phyloP scores from a whole-genome alignment of 1,140 invertebrate genomes.

The Tetragonula clypearis region DNA sequence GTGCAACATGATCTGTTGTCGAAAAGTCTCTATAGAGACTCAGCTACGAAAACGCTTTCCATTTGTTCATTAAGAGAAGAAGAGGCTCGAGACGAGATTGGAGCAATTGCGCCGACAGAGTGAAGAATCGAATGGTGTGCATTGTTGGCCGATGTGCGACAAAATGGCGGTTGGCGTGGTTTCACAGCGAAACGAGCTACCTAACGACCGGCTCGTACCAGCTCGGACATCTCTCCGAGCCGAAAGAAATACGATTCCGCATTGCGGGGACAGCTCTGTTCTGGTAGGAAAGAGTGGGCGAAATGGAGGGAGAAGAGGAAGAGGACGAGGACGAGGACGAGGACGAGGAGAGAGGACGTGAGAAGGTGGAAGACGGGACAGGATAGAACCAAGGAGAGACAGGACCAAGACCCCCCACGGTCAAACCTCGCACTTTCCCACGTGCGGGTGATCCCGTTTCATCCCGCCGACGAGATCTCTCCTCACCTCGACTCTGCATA shows the following conservation, averaged over 20 bases:
- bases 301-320: constrained; percentile 54
- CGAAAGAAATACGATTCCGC: constrained; percentile 78
- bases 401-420: constrained; percentile 78
- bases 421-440: constrained; percentile 80
- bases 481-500: constrained; percentile 74
- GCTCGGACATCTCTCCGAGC: constrained; percentile 53
- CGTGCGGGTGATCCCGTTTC: constrained; percentile 81
- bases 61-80: too few relatives aligned
- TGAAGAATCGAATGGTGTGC: too few relatives aligned
- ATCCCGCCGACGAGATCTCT: constrained; percentile 77
- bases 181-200: constrained; percentile 54
- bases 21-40: too few relatives aligned
- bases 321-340: too few relatives aligned
- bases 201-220: constrained; percentile 66
- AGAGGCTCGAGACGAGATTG: too few relatives aligned
- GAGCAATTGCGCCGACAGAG: too few relatives aligned
- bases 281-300: constrained; percentile 65
- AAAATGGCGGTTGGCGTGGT: constrained; percentile 52
- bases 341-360: constrained; percentile 38
- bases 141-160: constrained; percentile 34
- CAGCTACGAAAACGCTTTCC: too few relatives aligned
- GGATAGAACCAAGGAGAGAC: constrained; percentile 60
- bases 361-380: constrained; percentile 65
- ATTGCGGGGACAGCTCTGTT: constrained; percentile 66
- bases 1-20: too few relatives aligned